Evolutionary conservation across 2,113 vertebrate genomes (phyloP), one percentile per base, ranked within the genome.

Genomic region (Ellobius talpinus): DNA sequence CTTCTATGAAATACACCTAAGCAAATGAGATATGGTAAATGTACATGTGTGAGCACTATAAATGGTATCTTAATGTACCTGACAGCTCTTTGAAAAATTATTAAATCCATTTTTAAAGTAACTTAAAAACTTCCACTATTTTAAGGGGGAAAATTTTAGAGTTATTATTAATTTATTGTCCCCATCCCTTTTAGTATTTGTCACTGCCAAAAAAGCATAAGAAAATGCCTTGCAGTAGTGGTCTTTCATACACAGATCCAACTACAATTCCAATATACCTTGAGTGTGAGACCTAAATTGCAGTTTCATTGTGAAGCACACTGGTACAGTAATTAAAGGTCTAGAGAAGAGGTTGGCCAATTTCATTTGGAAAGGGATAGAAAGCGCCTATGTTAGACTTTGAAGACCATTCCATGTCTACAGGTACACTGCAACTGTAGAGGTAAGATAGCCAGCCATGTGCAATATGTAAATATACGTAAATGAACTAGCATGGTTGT

Each of bases 31-130:
- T 52, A 2, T 74, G 7, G 0, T 87, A 6, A 14, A 6, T 8
- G 66, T 68, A 82, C 42, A 55, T 6, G 79, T 79, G 21, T 47
- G 33, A 76, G 1, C 17, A 23, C 82, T 68, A 10, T 36, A 78
- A n/a, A 79, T 78, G 8, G 3, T 55, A 39, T 85, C 68, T 81
- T 82, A 84, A 50, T 17, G 74, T 13, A 4, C 76, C 45, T 68
- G 50, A 81, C 23, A 68, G 78, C 42, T 90, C 26, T 91, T 36
- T 92, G 7, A 31, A 78, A 91, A 89, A 36, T 93, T 92, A 50
- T 21, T 78, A 26, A 68, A 29, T 82, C 78, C n/a, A 91, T 92
- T 90, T 90, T 47, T 11, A 73, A 39, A 94, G n/a, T 47, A 68
- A 33, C 87, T 85, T 36, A 81, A 72, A 89, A 90, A 19, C 33